Percentiles rank a stretch among this genome's conserved stretches.
Evolutionary conservation across 2,797 vertebrate genomes (phyloP).

Genomic region (Enoplosus armatus): DNA sequence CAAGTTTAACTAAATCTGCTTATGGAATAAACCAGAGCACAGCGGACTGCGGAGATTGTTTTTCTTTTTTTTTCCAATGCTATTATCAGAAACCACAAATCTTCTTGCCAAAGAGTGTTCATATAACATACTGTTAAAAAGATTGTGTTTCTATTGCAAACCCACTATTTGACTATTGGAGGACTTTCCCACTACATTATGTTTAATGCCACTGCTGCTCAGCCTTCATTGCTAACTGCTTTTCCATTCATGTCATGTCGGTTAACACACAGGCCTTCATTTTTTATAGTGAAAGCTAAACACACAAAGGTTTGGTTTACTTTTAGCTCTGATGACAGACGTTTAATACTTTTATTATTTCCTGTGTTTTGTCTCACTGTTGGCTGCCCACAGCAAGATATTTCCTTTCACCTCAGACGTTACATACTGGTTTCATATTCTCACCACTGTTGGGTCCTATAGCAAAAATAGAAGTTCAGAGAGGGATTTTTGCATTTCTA

Average conservation of each 20-base stretch:
- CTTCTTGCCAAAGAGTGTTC: slow-evolving; percentile 47
- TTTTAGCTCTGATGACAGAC: slow-evolving; percentile 48
- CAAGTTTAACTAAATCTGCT: slow-evolving; percentile 53
- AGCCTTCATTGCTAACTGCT: slow-evolving; percentile 44
- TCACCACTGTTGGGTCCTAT: slow-evolving; percentile 41
- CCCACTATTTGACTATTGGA: slow-evolving; percentile 69
- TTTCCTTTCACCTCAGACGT: slow-evolving; percentile 82
- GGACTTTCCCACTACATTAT: slow-evolving; percentile 76
- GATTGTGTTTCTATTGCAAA: slow-evolving; percentile 79
- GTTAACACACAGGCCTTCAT: slow-evolving; percentile 61
- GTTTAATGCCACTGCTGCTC: slow-evolving; percentile 24
- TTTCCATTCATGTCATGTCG: slow-evolving; percentile 63
- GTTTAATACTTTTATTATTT: slow-evolving; percentile 55
- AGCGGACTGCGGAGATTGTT: slow-evolving; percentile 21
- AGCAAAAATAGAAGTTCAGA: slow-evolving; percentile 22
- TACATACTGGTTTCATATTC: slow-evolving; percentile 82
- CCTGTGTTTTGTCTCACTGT: slow-evolving; percentile 73
- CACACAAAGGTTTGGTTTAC: slow-evolving; percentile 31
- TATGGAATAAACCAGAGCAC: slow-evolving; percentile 47
- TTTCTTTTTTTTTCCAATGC: slow-evolving; percentile 29
- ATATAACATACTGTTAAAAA: slow-evolving; percentile 68
- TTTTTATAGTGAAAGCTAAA: slow-evolving; percentile 62
- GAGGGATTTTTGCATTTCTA: slow-evolving; percentile 1
- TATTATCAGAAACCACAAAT: slow-evolving; percentile 66
- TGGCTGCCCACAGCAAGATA: slow-evolving; percentile 84